Evolutionary conservation across 2,113 vertebrate species (phyloP).

Genomic region (Hemicordylus capensis): DNA sequence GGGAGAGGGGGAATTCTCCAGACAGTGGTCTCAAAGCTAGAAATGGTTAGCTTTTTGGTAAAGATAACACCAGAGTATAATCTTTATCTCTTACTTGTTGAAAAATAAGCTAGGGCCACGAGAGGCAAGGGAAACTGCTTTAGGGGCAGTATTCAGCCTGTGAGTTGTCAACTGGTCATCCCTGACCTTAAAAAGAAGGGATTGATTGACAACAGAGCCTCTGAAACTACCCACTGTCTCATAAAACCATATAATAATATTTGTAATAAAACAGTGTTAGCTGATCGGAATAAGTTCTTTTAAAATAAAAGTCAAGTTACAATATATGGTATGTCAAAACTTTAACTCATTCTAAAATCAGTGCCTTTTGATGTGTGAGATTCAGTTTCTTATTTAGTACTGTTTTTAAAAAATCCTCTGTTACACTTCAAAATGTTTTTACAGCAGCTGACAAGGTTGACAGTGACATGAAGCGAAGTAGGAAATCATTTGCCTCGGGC

Average conservation of each 20-base stretch:
- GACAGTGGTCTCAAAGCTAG: background rate
- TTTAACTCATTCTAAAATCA: slow-evolving; percentile 7
- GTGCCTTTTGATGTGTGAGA: background rate
- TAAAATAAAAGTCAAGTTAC: background rate
- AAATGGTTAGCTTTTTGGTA: no score
- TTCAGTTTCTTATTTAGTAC: background rate
- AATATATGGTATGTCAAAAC: slow-evolving; percentile 5
- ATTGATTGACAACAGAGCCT: background rate
- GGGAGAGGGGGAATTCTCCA: background rate
- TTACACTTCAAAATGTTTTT: slow-evolving; percentile 39
- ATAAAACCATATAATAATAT: background rate
- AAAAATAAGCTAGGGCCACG: background rate
- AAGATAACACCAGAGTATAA: background rate
- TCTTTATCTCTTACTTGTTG: background rate
- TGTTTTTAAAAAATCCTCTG: slow-evolving; percentile 1
- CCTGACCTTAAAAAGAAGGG: background rate
- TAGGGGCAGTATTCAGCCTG: no score
- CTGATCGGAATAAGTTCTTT: background rate
- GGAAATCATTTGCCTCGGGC: background rate
- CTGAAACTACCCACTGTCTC: background rate
- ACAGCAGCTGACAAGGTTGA: slow-evolving; percentile 16
- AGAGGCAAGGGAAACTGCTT: background rate
- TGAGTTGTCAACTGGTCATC: background rate
- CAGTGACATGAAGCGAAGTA: slow-evolving; percentile 15
- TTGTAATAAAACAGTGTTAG: background rate